phyloP scores from a whole-genome alignment of 2,113 vertebrate species.

The Montifringilla adamsi region DNA sequence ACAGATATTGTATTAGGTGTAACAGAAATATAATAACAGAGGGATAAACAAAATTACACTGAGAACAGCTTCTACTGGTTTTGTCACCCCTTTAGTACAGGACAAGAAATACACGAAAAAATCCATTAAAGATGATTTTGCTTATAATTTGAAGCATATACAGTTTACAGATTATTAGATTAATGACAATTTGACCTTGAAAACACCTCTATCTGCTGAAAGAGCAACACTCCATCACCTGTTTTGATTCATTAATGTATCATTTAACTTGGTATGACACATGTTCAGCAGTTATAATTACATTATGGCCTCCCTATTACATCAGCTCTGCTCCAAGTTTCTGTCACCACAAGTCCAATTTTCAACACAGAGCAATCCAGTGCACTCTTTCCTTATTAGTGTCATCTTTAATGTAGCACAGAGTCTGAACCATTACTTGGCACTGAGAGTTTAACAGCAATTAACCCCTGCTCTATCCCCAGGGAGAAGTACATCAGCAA shows the following conservation, averaged over 20 bases:
- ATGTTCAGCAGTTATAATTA: constrained; percentile 81
- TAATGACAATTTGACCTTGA: constrained; percentile 79
- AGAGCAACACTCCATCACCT: constrained; percentile 80
- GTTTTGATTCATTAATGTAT: constrained; percentile 83
- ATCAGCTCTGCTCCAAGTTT: constrained; percentile 80
- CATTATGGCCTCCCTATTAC: constrained; percentile 79
- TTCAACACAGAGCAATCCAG: constrained; percentile 79
- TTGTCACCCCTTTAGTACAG: not conserved
- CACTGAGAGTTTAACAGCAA: constrained; percentile 88
- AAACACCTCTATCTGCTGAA: constrained; percentile 77
- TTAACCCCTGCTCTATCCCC: constrained; percentile 86
- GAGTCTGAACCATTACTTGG: constrained; percentile 82
- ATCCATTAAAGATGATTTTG: constrained; percentile 55
- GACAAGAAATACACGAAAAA: constrained; percentile 11
- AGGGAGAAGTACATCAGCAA: constrained; percentile 83
- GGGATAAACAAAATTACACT: constrained; percentile 32
- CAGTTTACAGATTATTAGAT: constrained; percentile 78
- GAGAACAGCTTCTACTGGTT: not conserved
- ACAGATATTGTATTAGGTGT: not conserved
- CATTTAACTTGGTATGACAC: constrained; percentile 81
- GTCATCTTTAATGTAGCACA: constrained; percentile 87
- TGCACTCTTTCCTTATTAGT: constrained; percentile 85
- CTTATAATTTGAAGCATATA: constrained; percentile 73
- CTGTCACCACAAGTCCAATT: constrained; percentile 81
- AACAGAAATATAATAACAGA: constrained; percentile 20